These are phyloP conservation scores for Mus spicilegus DNA, from an alignment of 2,113 vertebrate species.

Conservation along the genomic window DNA sequence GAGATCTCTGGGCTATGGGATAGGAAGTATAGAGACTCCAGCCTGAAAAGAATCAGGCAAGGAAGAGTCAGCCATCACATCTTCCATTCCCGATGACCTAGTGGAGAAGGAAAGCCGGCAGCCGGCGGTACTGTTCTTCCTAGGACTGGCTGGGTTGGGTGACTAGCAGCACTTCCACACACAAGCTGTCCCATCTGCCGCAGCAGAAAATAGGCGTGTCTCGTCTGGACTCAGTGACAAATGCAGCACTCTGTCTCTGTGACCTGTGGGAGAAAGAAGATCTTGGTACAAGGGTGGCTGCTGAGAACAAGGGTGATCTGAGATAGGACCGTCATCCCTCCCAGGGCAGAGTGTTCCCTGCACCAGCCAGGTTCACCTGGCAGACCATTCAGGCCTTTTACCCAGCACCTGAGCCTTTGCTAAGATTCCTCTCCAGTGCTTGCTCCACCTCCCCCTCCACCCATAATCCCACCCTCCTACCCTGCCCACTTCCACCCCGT, in stretches of 20 bases:
- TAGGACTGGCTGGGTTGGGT: neutral
- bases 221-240: conserved; percentile 83
- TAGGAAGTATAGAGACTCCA: neutral
- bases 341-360: neutral
- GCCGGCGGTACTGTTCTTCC: neutral
- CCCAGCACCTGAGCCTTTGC: neutral
- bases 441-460: neutral
- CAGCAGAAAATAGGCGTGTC: conserved; percentile 85
- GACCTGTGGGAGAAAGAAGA: conserved; percentile 82
- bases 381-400: neutral
- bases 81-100: neutral
- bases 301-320: neutral
- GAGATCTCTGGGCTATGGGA: neutral
- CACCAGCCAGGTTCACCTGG: too few relatives aligned
- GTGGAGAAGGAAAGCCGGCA: neutral
- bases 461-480: too few relatives aligned
- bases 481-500: too few relatives aligned
- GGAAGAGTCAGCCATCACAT: neutral
- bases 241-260: conserved; percentile 87
- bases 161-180: conserved; percentile 82
- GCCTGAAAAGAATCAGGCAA: neutral
- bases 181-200: conserved; percentile 83
- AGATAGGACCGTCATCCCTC: rapidly evolving
- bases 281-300: neutral
- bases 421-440: too few relatives aligned